Evolutionary conservation across 1,140 invertebrate species (phyloP).

Genomic region (Littorina saxatilis): DNA sequence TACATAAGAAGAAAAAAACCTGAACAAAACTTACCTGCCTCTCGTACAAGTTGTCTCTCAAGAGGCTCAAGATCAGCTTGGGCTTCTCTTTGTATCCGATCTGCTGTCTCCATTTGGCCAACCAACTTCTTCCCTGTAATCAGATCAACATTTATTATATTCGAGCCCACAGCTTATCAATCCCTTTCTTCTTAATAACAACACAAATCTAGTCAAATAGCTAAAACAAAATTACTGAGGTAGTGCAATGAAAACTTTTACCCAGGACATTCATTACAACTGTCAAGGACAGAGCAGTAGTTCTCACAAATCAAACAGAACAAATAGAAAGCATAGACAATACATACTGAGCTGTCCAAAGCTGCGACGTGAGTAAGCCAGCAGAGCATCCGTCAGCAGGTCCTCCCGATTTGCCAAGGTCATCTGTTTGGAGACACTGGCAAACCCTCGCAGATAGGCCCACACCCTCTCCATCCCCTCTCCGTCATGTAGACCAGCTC

Average conservation of each 20-base stretch:
- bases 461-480: conserved; percentile 45
- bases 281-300: too few species aligned
- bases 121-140: too few species aligned
- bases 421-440: conserved; percentile 48
- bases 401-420: conserved; percentile 36
- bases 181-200: not conserved
- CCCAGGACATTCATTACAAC: too few species aligned
- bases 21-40: not conserved
- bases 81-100: too few species aligned
- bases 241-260: too few species aligned
- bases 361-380: not conserved
- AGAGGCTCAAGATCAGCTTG: not conserved
- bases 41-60: not conserved
- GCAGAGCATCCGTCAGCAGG: conserved; percentile 24
- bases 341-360: too few species aligned
- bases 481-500: conserved; percentile 46
- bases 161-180: not conserved
- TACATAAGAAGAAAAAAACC: too few species aligned
- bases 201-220: not conserved
- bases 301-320: too few species aligned
- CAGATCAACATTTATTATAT: not conserved
- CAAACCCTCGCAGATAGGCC: conserved; percentile 42
- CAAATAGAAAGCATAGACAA: too few species aligned
- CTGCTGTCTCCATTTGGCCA: too few species aligned
- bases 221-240: not conserved